Percentiles rank a stretch among this genome's conserved stretches.
phyloP scores from a whole-genome alignment of 2,888 invertebrate species.

The Homarus gammarus region DNA sequence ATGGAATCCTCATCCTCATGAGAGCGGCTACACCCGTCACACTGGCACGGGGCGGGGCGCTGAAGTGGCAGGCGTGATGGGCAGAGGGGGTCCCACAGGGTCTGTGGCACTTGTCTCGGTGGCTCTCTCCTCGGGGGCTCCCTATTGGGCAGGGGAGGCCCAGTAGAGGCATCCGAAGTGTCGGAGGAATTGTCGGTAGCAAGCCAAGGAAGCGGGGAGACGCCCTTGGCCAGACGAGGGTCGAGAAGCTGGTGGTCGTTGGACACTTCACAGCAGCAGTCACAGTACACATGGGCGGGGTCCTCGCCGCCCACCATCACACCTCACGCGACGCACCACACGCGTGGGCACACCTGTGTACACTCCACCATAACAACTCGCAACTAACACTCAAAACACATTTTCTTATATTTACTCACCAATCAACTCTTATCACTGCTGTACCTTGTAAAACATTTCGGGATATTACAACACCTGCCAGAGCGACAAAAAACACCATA shows the following conservation, averaged over 20 bases:
- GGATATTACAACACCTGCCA: neutral
- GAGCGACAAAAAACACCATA: too few species aligned
- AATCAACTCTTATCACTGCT: too few species aligned
- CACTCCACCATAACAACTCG: neutral
- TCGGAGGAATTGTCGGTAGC: constrained; percentile 35
- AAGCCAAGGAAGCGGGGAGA: constrained; percentile 41
- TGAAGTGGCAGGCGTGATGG: neutral
- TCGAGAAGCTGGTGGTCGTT: constrained; percentile 24
- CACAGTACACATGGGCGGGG: constrained; percentile 53
- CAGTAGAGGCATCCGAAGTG: constrained; percentile 13
- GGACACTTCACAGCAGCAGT: constrained; percentile 45
- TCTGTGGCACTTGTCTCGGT: neutral
- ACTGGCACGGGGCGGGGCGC: constrained; percentile 26
- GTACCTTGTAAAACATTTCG: too few species aligned
- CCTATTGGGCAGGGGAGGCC: neutral
- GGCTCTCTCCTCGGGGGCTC: neutral
- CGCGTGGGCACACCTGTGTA: neutral
- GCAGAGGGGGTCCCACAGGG: neutral
- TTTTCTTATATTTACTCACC: neutral
- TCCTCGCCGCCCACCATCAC: constrained; percentile 67
- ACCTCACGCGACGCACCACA: neutral
- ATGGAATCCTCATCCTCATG: constrained; percentile 51
- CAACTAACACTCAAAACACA: constrained; percentile 1
- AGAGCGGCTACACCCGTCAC: constrained; percentile 32
- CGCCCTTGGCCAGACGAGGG: constrained; percentile 20